A percentile compares a stretch with the other conserved stretches of the same genome.
These are phyloP conservation scores for Epizoanthus ramosus DNA, from an alignment of 92 coral and sea anemone species.

Conservation along the genomic window DNA sequence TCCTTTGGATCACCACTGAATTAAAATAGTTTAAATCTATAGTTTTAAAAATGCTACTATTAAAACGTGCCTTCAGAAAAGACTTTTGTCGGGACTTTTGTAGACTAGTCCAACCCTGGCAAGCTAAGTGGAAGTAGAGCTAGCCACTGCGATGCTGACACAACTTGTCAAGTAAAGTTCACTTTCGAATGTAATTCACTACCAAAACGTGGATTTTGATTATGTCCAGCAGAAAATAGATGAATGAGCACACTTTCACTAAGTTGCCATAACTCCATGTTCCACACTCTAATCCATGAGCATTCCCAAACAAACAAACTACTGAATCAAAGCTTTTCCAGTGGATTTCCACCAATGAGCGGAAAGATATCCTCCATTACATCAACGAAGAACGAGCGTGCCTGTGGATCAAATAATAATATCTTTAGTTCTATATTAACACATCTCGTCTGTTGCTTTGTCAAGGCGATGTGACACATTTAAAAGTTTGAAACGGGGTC, in stretches of 20 bases:
- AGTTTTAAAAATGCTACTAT: no score
- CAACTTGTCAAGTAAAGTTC: neutral
- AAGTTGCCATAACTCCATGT: no score
- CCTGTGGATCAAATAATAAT: constrained; percentile 43
- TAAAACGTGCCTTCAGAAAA: no score
- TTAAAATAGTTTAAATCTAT: no score
- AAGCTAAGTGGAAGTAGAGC: no score
- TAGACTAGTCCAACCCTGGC: no score
- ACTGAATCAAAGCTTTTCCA: constrained; percentile 22
- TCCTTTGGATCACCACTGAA: no score
- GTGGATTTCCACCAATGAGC: constrained; percentile 71
- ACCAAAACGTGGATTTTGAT: neutral
- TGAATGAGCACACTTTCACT: no score
- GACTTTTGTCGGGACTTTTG: no score
- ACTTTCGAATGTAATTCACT: neutral
- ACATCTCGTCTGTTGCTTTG: neutral
- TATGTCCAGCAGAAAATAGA: neutral
- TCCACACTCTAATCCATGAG: no score
- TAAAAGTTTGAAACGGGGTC: neutral
- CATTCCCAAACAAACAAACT: no score
- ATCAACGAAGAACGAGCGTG: constrained; percentile 46
- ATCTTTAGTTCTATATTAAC: neutral
- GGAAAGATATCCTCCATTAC: constrained; percentile 62
- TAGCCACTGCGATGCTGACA: no score
- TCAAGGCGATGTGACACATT: neutral